Conservation (phyloP, 2,797 vertebrate genomes). For the Falco biarmicus region DNA sequence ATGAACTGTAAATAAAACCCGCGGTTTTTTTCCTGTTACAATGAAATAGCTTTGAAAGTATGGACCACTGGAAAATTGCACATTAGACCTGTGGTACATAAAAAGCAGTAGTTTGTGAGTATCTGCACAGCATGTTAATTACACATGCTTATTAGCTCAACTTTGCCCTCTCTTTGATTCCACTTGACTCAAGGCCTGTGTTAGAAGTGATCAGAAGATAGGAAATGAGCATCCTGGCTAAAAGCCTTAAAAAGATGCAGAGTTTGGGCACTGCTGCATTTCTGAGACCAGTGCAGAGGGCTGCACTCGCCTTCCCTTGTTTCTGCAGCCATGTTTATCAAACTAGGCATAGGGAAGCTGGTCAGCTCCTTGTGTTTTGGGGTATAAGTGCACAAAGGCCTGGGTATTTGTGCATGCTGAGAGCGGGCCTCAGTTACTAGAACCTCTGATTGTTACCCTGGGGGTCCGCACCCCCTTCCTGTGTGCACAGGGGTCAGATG, state of each 20-base stretch:
- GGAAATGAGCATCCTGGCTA: background rate
- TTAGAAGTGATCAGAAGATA: background rate
- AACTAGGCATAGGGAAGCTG: background rate
- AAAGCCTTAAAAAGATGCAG: background rate
- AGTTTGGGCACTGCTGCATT: background rate
- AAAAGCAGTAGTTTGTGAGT: background rate
- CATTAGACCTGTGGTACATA: background rate
- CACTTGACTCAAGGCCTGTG: fast-evolving
- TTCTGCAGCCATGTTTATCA: background rate
- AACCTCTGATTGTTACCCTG: no score
- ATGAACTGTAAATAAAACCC: background rate
- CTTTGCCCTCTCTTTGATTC: background rate
- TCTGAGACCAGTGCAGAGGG: background rate
- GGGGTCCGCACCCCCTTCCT: background rate
- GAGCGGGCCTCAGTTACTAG: fast-evolving
- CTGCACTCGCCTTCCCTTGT: background rate
- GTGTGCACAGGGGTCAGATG: no score
- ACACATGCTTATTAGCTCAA: fast-evolving
- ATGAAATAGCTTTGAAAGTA: background rate
- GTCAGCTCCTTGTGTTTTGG: fast-evolving
- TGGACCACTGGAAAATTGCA: background rate
- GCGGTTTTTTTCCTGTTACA: background rate
- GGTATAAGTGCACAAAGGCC: background rate
- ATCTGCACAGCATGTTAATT: background rate
- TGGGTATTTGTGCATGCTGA: fast-evolving